phyloP scores from a whole-genome alignment of 2,888 invertebrate species.

The Tolmerus cingulatus region DNA sequence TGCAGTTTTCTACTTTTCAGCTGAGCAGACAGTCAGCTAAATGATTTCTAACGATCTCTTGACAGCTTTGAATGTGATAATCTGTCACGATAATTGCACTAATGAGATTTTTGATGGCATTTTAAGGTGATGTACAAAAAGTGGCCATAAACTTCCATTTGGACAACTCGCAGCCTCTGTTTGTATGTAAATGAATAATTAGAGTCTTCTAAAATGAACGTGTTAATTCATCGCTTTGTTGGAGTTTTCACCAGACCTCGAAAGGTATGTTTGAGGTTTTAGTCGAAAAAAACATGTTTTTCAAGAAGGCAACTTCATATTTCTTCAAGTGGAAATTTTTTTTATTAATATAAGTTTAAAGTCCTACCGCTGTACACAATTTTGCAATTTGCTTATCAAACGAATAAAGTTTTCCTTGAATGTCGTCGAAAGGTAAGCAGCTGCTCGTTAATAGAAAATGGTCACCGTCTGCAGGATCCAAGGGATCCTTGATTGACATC shows the following conservation, averaged over 20 bases:
- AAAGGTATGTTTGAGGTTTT: background rate
- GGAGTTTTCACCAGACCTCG: background rate
- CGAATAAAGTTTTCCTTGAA: background rate
- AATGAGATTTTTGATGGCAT: conserved; percentile 40
- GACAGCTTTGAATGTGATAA: conserved; percentile 31
- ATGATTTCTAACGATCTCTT: conserved; percentile 39
- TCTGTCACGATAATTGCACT: conserved; percentile 18
- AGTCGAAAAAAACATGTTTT: conserved; percentile 13
- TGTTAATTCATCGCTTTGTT: conserved; percentile 1
- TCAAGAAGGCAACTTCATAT: background rate
- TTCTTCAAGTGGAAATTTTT: background rate
- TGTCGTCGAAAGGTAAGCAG: background rate
- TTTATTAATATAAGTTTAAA: background rate
- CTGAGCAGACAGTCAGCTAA: background rate
- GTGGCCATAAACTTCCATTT: background rate
- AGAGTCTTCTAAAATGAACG: background rate
- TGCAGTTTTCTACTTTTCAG: background rate
- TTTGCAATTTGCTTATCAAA: background rate
- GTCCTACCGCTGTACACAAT: background rate
- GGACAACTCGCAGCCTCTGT: background rate
- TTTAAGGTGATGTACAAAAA: conserved; percentile 15
- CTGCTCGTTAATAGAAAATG: background rate
- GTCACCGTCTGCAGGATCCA: background rate
- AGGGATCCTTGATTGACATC: conserved; percentile 11
- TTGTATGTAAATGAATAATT: conserved; percentile 20